Evolutionary conservation across 2,113 vertebrate species (phyloP), one percentile per base, ranked within the genome.

Genomic region (Oryzias woworae): DNA sequence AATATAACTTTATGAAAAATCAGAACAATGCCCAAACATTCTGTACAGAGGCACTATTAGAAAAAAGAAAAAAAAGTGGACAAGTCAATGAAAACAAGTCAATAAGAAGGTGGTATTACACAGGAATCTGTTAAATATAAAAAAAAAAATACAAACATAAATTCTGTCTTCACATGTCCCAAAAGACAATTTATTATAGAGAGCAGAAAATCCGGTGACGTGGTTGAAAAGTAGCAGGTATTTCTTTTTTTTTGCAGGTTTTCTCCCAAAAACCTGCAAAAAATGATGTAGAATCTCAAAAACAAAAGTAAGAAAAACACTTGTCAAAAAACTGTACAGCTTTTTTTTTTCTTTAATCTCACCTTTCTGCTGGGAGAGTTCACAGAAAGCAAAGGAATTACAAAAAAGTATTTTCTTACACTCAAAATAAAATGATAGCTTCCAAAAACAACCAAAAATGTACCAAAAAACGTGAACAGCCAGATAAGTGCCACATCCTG

Each of bases 51-150:
- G 70, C 67, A 79, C 63, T 47, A 68, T 52, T 77, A 20, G 65
- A 69, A 69, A 75, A 71, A 23, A 68, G 13, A 58, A 58, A 53
- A 66, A 22, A 46, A 72, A 45, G 1, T 16, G 57, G 54, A 76
- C 26, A 70, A 74, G 58, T 74, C 75, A 16, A 68, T 47, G 18
- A 62, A 69, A 71, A 75, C 42, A 77, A 70, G 12, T 81, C 3
- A 74, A 80, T 67, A 80, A 82, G 76, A 85, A 89, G 75, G 78
- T 61, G 81, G 69, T 70, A 85, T 86, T 90, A 91, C 86, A 89
- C 85, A 90, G 86, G 86, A 90, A 90, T 89, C 80, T 73, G 83
- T 91, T 85, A 83, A 85, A 90, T 89, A 91, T 85, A 73, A 91
- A 89, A 90, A 91, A 89, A 90, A 48, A 89, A 90, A 91, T 77